These are phyloP conservation scores for Mirounga angustirostris DNA, from an alignment of 2,113 vertebrate genomes.

Conservation along the genomic window DNA sequence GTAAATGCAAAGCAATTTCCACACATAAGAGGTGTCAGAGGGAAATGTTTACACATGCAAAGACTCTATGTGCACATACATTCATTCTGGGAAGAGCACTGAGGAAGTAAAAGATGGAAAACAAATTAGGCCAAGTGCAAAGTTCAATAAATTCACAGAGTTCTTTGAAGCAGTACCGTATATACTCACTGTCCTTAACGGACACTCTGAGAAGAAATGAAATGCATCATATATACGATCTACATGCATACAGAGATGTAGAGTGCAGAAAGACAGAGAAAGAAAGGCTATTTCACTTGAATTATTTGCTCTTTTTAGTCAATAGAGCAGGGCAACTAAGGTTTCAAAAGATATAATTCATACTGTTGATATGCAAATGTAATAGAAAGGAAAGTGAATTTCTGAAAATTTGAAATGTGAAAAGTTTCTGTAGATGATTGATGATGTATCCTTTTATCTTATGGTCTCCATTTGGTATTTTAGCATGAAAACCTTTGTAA, in stretches of 20 bases:
- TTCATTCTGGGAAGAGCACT: background rate
- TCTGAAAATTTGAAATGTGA: background rate
- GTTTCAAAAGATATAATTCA: conserved; percentile 50
- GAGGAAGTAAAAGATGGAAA: background rate
- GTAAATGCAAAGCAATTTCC: background rate
- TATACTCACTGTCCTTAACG: conserved; percentile 13
- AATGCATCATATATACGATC: conserved; percentile 12
- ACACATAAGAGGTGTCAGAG: background rate
- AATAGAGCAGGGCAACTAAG: conserved; percentile 29
- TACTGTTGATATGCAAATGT: conserved; percentile 37
- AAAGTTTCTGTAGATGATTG: conserved; percentile 18
- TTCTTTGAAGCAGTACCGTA: background rate
- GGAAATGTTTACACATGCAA: background rate
- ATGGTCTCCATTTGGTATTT: background rate
- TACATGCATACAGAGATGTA: background rate
- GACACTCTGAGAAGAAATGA: conserved; percentile 43
- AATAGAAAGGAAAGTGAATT: conserved; percentile 49
- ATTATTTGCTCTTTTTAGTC: conserved; percentile 59
- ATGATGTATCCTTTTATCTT: conserved; percentile 2
- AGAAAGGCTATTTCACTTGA: background rate
- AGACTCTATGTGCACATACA: background rate
- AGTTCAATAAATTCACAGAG: conserved; percentile 29
- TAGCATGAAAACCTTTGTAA: background rate
- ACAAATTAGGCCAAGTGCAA: background rate
- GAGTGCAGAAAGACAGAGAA: background rate